Base-by-base conservation (phyloP, 2,888 invertebrate species). In the Synergus japonicus region DNA sequence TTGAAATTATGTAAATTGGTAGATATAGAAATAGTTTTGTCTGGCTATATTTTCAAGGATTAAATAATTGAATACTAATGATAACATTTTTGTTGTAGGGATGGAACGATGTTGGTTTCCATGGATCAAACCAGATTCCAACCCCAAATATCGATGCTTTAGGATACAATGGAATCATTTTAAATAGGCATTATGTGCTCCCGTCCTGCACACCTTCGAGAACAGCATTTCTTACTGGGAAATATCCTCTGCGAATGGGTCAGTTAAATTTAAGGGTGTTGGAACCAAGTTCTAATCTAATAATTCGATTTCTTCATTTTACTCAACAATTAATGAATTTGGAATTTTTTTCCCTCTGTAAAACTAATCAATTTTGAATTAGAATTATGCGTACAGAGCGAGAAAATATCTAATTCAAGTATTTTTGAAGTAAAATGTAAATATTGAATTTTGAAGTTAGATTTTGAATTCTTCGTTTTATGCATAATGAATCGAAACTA, bases 91-190 rank as follows among this genome's bases (percentile, higher is more conserved):
- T 79, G 79, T 43, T 58, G 5, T 37, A 92, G 98, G 98, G 98
- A 12, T 97, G 97, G 96, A 97, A 98, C 89, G 98, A 98, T 91
- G 96, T 98, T 7, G 96, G 97, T 77, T 98, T 97, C 89, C 98
- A 97, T 88, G 98, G 98, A 0, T 96, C 96, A 0, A 94, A 96
- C 85, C 97, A 98, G 93, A 97, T 97, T 86, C 94, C 96, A 66
- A 98, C 98, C 0, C 98, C 98, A 0, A 98, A 98, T 90, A 96
- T 98, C 79, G 98, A 98, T 91, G 95, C 96, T 0, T 89, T 98
- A 83, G 98, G 96, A 0, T 96, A 96, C 89, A 95, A 96, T 89
- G 97, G 98, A 4, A 94, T 97, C 29, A 96, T 98, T 79, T 93
- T 98, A 44, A 97, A 97, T 90, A 96, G 96, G 88, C 96, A 97